phyloP scores from a whole-genome alignment of 2,888 invertebrate genomes.

The Syrphus vitripennis region DNA sequence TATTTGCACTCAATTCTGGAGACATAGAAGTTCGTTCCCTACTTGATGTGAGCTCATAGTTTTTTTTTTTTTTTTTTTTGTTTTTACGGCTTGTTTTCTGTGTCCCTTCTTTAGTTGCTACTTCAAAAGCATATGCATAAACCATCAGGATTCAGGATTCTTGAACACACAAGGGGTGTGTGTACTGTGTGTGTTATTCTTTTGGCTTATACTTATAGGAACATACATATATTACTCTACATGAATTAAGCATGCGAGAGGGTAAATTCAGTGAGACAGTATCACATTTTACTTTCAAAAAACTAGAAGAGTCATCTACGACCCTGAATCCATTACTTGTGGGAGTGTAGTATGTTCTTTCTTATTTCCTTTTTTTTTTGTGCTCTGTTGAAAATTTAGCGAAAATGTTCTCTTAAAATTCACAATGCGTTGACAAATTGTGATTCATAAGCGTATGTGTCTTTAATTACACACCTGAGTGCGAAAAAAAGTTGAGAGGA shows the following conservation, averaged over 20 bases:
- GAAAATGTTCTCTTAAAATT: slow-evolving; percentile 46
- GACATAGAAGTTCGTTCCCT: slow-evolving; percentile 44
- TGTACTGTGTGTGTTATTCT: slow-evolving; percentile 9
- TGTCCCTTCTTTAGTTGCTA: background rate
- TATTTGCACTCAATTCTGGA: slow-evolving; percentile 67
- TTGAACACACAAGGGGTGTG: background rate
- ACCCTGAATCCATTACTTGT: slow-evolving; percentile 21
- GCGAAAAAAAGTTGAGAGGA: background rate
- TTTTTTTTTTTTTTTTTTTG: slow-evolving; percentile 8
- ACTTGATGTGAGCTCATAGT: slow-evolving; percentile 47
- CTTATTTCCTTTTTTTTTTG: slow-evolving; percentile 1
- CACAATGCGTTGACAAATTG: slow-evolving; percentile 53
- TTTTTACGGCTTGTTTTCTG: background rate
- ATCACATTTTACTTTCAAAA: slow-evolving; percentile 32
- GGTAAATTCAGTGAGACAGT: slow-evolving; percentile 41
- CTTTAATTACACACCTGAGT: slow-evolving; percentile 38
- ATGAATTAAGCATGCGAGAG: slow-evolving; percentile 32
- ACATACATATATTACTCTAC: slow-evolving; percentile 7
- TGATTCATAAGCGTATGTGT: slow-evolving; percentile 43
- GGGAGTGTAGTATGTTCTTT: background rate
- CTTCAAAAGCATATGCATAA: slow-evolving; percentile 49
- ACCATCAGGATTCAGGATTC: slow-evolving; percentile 52
- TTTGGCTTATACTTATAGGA: background rate
- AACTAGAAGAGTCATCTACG: slow-evolving; percentile 20
- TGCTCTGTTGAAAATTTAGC: slow-evolving; percentile 27